A percentile compares a stretch with the other conserved stretches of the same genome.
Evolutionary conservation across 2,888 invertebrate species (phyloP).

Genomic region (Drosophila meridionalis): DNA sequence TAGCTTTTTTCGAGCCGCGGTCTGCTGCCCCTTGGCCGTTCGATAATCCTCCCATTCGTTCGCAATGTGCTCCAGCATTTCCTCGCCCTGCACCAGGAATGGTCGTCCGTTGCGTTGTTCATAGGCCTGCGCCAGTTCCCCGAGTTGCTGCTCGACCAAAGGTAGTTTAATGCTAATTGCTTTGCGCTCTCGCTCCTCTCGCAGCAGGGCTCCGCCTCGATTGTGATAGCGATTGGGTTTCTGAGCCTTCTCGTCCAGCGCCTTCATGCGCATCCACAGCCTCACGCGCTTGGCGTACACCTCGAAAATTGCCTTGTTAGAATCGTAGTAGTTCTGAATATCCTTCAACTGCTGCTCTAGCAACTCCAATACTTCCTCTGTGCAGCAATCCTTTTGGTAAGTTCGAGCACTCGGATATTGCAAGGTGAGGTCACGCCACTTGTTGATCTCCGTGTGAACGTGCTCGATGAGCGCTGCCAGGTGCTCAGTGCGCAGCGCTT

Average conservation of each 20-base stretch:
- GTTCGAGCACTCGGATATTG: slow-evolving; percentile 87
- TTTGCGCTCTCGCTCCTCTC: slow-evolving; percentile 94
- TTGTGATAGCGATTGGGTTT: slow-evolving; percentile 93
- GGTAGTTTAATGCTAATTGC: slow-evolving; percentile 89
- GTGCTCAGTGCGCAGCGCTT: slow-evolving; percentile 90
- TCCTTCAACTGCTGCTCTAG: slow-evolving; percentile 92
- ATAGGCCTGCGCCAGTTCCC: slow-evolving; percentile 86
- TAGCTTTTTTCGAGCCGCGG: slow-evolving; percentile 84
- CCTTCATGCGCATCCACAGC: slow-evolving; percentile 90
- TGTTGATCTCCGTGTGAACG: slow-evolving; percentile 89
- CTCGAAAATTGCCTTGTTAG: slow-evolving; percentile 88
- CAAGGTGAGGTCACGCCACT: slow-evolving; percentile 91
- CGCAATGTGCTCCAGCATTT: slow-evolving; percentile 87
- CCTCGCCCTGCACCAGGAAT: slow-evolving; percentile 88
- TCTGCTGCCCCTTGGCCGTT: slow-evolving; percentile 72
- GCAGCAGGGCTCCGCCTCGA: slow-evolving; percentile 92
- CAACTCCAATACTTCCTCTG: slow-evolving; percentile 90
- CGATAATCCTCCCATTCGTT: slow-evolving; percentile 87
- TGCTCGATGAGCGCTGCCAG: slow-evolving; percentile 87
- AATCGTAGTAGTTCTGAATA: slow-evolving; percentile 88
- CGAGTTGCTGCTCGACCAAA: slow-evolving; percentile 89
- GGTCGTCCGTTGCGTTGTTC: slow-evolving; percentile 86
- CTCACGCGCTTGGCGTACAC: slow-evolving; percentile 88
- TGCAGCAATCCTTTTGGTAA: slow-evolving; percentile 88
- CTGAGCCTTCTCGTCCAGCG: slow-evolving; percentile 90